A percentile compares a stretch with the other conserved stretches of the same genome.
phyloP scores from a whole-genome alignment of 1,140 invertebrate species.

The Penaeus japonicus region DNA sequence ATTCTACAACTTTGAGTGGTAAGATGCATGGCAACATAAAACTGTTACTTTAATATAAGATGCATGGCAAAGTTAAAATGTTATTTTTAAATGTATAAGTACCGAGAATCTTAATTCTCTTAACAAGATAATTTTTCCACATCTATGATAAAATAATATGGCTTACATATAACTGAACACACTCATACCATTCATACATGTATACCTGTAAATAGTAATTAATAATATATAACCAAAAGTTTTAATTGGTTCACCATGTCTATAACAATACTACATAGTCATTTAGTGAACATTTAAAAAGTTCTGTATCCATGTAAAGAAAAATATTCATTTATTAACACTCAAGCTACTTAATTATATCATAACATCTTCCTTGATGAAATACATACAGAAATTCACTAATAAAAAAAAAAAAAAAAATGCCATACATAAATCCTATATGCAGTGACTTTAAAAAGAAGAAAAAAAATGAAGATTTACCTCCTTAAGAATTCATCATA shows the following conservation, averaged over 20 bases:
- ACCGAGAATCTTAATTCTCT: neutral
- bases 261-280: neutral
- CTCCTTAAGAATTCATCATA: conserved; percentile 69
- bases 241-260: neutral
- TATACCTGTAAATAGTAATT: too few relatives aligned
- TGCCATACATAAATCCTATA: neutral
- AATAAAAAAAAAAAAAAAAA: too few relatives aligned
- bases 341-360: too few relatives aligned
- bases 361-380: neutral
- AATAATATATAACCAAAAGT: too few relatives aligned
- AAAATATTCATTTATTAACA: too few relatives aligned
- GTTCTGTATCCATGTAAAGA: too few relatives aligned
- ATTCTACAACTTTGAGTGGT: too few relatives aligned
- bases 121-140: neutral
- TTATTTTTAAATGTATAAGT: neutral
- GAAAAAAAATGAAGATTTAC: conserved; percentile 60
- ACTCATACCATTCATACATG: too few relatives aligned
- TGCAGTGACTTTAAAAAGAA: neutral
- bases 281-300: too few relatives aligned
- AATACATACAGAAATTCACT: neutral
- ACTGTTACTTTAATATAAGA: neutral
- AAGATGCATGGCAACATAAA: neutral
- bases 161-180: neutral
- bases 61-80: neutral
- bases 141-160: neutral